Conservation (phyloP, 2,797 vertebrate genomes). For the Corythornis leucogaster region DNA sequence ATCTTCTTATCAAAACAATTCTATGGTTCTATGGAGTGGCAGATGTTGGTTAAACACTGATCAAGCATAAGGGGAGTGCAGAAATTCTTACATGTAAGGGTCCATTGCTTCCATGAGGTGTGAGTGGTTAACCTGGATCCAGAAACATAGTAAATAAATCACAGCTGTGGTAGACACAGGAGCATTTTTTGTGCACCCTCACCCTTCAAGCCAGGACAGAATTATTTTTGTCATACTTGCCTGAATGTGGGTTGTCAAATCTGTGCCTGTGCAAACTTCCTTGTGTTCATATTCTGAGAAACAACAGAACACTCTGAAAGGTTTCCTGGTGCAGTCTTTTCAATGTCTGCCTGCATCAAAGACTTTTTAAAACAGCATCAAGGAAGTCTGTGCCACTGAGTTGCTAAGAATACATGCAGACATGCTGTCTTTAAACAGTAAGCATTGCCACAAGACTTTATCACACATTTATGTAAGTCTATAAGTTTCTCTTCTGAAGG, state of each 20-base stretch:
- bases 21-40: neutral
- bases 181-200: neutral
- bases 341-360: neutral
- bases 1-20: neutral
- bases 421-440: neutral
- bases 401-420: neutral
- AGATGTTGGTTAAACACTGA: neutral
- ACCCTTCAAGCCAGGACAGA: neutral
- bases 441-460: neutral
- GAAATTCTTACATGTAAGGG: neutral
- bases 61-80: neutral
- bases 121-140: neutral
- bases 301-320: neutral
- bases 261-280: neutral
- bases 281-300: neutral
- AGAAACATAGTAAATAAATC: neutral
- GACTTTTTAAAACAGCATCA: neutral
- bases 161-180: neutral
- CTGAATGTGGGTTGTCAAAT: neutral
- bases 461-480: neutral
- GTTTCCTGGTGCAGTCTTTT: neutral
- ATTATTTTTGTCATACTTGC: neutral
- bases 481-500: neutral
- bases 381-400: neutral
- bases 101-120: neutral